These are phyloP conservation scores for Turnix velox DNA, from an alignment of 2,113 vertebrate species.

Conservation along the genomic window DNA sequence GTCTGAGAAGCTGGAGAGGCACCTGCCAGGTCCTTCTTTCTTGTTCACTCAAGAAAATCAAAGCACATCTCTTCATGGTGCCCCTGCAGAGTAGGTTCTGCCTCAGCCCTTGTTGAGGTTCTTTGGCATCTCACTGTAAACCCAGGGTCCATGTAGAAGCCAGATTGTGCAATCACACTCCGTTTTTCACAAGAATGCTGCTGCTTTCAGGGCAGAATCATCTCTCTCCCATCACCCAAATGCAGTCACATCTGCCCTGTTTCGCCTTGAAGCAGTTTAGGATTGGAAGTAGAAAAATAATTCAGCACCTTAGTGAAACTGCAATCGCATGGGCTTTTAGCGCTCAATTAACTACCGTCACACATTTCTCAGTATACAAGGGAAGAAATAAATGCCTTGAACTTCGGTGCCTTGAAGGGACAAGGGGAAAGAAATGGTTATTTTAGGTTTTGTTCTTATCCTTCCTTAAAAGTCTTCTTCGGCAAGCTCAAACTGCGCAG, in stretches of 20 bases:
- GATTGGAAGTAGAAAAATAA: neutral
- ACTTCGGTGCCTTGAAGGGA: slow-evolving; percentile 8
- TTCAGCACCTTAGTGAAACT: slow-evolving; percentile 12
- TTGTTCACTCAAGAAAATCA: neutral
- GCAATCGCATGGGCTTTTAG: neutral
- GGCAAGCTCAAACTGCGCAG: slow-evolving; percentile 23
- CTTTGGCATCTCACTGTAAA: neutral
- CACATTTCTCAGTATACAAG: neutral
- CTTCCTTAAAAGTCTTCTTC: slow-evolving; percentile 33
- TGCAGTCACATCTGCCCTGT: neutral
- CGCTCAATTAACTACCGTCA: slow-evolving; percentile 23
- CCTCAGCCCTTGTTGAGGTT: neutral
- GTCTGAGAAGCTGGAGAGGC: neutral
- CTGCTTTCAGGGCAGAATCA: neutral
- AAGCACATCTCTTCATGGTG: neutral
- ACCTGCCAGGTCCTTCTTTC: neutral
- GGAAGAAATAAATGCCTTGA: slow-evolving; percentile 46
- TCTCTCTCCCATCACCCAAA: neutral
- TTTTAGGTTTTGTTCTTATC: slow-evolving; percentile 33
- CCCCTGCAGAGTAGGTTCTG: neutral
- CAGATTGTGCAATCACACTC: neutral
- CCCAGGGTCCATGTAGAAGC: neutral
- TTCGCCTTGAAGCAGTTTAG: neutral
- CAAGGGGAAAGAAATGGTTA: slow-evolving; percentile 33
- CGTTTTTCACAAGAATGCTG: neutral